Base-by-base conservation (phyloP, 2,113 vertebrate species). In the Chaetorhynchus papuensis region DNA sequence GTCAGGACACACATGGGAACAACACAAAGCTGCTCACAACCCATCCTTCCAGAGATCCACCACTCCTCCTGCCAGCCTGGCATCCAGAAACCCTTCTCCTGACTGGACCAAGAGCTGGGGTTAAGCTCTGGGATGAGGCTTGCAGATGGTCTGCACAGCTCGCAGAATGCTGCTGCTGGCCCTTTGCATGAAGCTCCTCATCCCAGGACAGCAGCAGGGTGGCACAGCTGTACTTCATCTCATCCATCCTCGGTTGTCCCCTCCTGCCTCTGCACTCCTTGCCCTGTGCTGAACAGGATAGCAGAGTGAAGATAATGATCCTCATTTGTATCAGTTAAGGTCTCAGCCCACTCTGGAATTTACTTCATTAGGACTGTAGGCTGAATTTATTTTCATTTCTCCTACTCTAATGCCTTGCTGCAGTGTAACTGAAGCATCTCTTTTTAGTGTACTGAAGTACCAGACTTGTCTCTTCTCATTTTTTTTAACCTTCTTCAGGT, bases 281-380 rank as follows among this genome's bases (percentile, higher is more conserved):
- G 85, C 82, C 84, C 96, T 96, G 85, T 87, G 93, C 93, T 92
- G 94, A 97, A 45, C 92, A 94, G 93, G 94, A 97, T 81, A 90
- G 94, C 75, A 80, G 83, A 65, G 84, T 96, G 90, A 95, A 88
- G 94, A 94, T 98, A 98, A 98, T 97, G 97, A 97, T 88, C 71
- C 96, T 98, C 97, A 98, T 98, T 98, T 98, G 79, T 98, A 97
- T 97, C 94, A 95, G 97, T 98, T 97, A 98, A 92, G 74, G 92
- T 94, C 96, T 95, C 95, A 96, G 91, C 97, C 95, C 97, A 95
- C 91, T 96, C 94, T 95, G 95, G 91, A 97, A 97, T 94, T 96
- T 90, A 96, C 96, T 97, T 97, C 97, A 97, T 97, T 98, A 98
- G 93, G 69, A 87, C 68, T 70, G 83, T 81, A 84, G 91, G 95